phyloP scores from a whole-genome alignment of 1,140 invertebrate genomes.

The Drosophila orena region DNA sequence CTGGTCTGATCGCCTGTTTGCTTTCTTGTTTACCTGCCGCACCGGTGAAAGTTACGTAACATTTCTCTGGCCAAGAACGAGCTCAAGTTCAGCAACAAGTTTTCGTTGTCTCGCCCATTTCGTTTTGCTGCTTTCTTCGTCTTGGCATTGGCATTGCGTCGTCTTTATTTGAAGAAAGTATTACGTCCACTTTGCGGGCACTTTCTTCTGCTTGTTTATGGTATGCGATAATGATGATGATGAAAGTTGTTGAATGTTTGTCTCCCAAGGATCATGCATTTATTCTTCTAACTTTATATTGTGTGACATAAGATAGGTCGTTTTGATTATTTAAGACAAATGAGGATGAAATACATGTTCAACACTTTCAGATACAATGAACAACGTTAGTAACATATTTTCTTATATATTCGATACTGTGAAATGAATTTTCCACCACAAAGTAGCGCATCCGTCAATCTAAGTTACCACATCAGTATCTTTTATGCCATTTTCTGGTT shows the following conservation, averaged over 20 bases:
- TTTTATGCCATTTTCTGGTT: slow-evolving; percentile 1
- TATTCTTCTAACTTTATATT: neutral
- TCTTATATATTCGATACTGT: neutral
- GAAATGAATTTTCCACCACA: neutral
- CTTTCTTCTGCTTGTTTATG: slow-evolving; percentile 49
- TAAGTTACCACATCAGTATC: neutral
- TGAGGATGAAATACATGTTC: too few species aligned
- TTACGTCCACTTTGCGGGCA: slow-evolving; percentile 40
- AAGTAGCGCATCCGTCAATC: neutral
- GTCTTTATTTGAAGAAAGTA: slow-evolving; percentile 59
- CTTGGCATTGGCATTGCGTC: slow-evolving; percentile 14
- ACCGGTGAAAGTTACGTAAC: slow-evolving; percentile 77
- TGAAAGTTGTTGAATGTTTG: slow-evolving; percentile 52
- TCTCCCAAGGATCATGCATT: neutral
- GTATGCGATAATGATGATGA: slow-evolving; percentile 31
- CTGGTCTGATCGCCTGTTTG: slow-evolving; percentile 37
- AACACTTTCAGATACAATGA: too few species aligned
- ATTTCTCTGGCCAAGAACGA: slow-evolving; percentile 66
- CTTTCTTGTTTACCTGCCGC: slow-evolving; percentile 45
- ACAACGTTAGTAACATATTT: too few species aligned
- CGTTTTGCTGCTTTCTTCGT: slow-evolving; percentile 73
- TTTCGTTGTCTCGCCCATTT: slow-evolving; percentile 51
- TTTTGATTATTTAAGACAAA: too few species aligned
- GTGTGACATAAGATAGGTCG: neutral
- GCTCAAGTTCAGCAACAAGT: slow-evolving; percentile 75